Base-by-base conservation (phyloP, 2,113 vertebrate species). In the Nicator chloris region DNA sequence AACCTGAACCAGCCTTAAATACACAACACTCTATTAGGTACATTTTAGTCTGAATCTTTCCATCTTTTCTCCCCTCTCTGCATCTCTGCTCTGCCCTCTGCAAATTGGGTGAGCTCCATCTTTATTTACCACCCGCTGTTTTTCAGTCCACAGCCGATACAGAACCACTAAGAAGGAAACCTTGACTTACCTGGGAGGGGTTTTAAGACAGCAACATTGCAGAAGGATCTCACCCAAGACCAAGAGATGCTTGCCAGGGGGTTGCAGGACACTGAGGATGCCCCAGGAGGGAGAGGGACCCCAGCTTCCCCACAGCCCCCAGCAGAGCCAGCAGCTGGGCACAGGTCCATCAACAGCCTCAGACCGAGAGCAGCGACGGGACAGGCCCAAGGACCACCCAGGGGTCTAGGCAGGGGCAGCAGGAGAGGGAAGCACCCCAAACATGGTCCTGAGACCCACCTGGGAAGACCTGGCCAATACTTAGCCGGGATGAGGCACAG, bases 161-260 rank as follows among this genome's bases (percentile, higher is more conserved):
- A 35, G 71, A 40, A 17, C 15, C 42, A 6, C 10, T 4, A 35
- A 53, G 44, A 90, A 79, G 54, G 30, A 82, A 90, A 40, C 24
- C 23, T 3, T 23, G 4, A 6, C 71, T 63, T 51, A n/a, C 33
- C 59, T 42, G 45, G 56, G 44, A 75, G 20, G 7, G 5, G 11
- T 28, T 82, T 50, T 45, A 16, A 20, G 9, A 22, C 44, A 50
- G 23, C 9, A 12, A 12, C 1, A 1, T 31, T 13, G 37, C 35
- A 45, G 83, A n/a, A 39, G 30, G 15, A 13, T 22, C 21, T 42
- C 30, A 15, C 0, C 0, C 0, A 0, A 31, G 56, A 42, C 2
- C 21, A 35, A 42, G 64, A 23, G 28, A 0, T 2, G 16, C 12
- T 72, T n/a, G 17, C 19, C 20, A 42, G 35, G 47, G 51, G 9